A percentile compares a stretch with the other conserved stretches of the same genome.
phyloP scores from a whole-genome alignment of 53 echinoderm and acorn worm genomes.

The Actinopyga echinites region DNA sequence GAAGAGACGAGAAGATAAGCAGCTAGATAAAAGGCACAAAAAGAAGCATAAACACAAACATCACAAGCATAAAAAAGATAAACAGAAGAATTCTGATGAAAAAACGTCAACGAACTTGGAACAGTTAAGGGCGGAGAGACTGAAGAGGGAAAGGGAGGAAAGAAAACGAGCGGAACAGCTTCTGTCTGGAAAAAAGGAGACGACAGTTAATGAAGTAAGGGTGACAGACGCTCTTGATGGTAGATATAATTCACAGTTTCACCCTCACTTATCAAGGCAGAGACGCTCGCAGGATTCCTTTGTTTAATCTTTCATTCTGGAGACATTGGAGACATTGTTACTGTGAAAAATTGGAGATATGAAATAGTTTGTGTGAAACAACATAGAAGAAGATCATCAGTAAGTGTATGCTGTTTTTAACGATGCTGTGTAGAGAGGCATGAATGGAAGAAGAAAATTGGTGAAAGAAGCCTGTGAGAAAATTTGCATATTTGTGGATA shows the following conservation, averaged over 20 bases:
- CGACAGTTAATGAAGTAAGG: not conserved
- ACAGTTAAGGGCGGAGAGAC: slow-evolving; percentile 81
- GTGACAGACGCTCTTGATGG: slow-evolving; percentile 69
- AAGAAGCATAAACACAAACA: slow-evolving; percentile 55
- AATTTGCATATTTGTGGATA: no score
- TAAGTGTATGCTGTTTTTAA: no score
- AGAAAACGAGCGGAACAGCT: slow-evolving; percentile 66
- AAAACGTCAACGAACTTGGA: slow-evolving; percentile 49
- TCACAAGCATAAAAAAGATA: not conserved
- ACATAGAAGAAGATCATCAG: no score
- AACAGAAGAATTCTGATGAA: slow-evolving; percentile 24
- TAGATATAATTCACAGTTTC: slow-evolving; percentile 89
- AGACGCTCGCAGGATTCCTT: slow-evolving; percentile 28
- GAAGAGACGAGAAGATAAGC: slow-evolving; percentile 18
- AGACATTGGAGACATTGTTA: no score
- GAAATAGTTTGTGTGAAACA: no score
- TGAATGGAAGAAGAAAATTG: no score
- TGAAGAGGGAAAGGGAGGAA: slow-evolving; percentile 77
- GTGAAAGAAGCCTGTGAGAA: no score
- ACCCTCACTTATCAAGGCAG: slow-evolving; percentile 84
- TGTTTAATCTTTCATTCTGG: no score
- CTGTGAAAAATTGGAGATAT: no score
- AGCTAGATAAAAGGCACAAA: slow-evolving; percentile 44
- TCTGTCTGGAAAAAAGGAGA: slow-evolving; percentile 62
- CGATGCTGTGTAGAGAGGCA: no score